Evolutionary conservation across 2,888 invertebrate genomes (phyloP), one percentile per base, ranked within the genome.

Genomic region (Macaria liturata): DNA sequence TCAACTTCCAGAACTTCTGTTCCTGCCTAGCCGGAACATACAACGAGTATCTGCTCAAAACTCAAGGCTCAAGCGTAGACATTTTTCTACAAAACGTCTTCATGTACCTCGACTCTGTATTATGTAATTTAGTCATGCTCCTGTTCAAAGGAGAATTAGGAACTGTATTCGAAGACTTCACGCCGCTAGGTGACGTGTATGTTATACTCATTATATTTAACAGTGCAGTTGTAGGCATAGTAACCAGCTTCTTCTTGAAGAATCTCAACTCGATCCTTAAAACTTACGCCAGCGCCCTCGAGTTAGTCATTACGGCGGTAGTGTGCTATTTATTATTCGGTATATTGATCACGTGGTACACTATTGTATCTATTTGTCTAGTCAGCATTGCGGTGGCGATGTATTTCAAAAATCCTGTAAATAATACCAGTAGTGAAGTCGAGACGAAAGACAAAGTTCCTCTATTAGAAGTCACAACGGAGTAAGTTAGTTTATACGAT

Each of bases 21-120:
- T 98, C 98, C 0, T 98, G 98, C 71, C 88, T 98, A 61, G 98
- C 98, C 0, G 98, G 98, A 4, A 98, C 98, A 3, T 99, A 98
- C 84, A 98, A 98, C 81, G 98, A 99, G 81, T 98, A 97, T 84
- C 91, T 99, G 53, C 90, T 99, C 3, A 98, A 98, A 90, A 95
- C 95, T 34, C 94, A 95, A 71, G 97, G 97, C 20, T 94, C 95
- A 3, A 95, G 96, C 66, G 95, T 98, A 0, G 96, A 98, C 78
- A 96, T 98, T 74, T 97, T 97, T 86, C 89, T 98, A 66, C 98
- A 98, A 86, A 99, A 98, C 83, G 95, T 98, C 5, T 98, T 97
- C 75, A 98, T 98, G 97, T 98, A 98, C 82, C 79, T 97, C 34
- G 97, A 98, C 84, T 98, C 98, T 4, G 97, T 98, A 64, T 76